phyloP scores from a whole-genome alignment of 1,140 invertebrate genomes.

The Bombus vancouverensis region DNA sequence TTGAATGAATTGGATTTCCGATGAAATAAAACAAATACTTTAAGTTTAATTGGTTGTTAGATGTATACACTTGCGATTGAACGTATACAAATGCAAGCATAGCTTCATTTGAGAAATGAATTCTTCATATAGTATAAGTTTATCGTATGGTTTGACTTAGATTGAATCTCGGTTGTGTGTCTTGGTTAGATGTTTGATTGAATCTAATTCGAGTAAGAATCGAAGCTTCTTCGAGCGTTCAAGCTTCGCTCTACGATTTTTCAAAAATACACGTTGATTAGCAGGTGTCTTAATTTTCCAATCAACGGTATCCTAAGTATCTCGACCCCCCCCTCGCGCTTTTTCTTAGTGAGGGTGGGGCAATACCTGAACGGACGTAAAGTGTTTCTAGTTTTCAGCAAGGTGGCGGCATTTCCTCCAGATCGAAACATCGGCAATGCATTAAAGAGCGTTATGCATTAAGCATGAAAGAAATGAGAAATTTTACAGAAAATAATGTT shows the following conservation, averaged over 20 bases:
- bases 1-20: background rate
- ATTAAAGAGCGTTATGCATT: background rate
- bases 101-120: background rate
- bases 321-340: background rate
- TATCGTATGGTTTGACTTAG: background rate
- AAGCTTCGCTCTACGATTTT: too few relatives aligned
- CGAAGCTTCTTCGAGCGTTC: too few relatives aligned
- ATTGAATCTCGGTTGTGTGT: background rate
- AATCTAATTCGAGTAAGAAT: background rate
- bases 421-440: background rate
- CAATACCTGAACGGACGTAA: background rate
- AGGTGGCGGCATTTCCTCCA: background rate
- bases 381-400: background rate
- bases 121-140: background rate
- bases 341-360: background rate
- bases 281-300: background rate
- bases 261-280: background rate
- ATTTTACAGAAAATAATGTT: background rate
- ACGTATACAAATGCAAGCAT: background rate
- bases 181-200: background rate
- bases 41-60: background rate
- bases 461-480: background rate
- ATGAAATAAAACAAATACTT: background rate
- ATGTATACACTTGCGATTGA: background rate
- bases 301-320: background rate